Percentiles rank a stretch among this genome's conserved stretches.
Evolutionary conservation across 2,797 vertebrate species (phyloP).

Genomic region (Gymnothorax reevesii): DNA sequence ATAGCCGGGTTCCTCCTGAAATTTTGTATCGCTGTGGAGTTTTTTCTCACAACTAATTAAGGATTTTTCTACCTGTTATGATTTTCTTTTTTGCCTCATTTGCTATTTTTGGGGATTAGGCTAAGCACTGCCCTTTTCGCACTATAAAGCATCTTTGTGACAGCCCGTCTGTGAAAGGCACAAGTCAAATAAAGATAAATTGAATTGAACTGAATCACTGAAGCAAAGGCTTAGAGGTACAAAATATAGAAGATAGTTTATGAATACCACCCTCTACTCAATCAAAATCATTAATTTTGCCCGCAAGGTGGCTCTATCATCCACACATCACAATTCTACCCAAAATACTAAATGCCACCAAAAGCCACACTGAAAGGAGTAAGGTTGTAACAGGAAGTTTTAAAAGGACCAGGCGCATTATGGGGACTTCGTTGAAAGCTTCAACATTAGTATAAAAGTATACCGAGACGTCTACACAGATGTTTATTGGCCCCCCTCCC

Average conservation of each 20-base stretch:
- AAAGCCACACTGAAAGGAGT: neutral
- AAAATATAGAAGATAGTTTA: neutral
- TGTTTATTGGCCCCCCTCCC: constrained; percentile 77
- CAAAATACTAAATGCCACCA: neutral
- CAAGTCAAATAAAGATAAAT: too few species aligned
- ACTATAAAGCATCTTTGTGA: too few species aligned
- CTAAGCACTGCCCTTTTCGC: too few species aligned
- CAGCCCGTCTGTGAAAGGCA: too few species aligned
- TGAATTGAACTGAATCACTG: neutral
- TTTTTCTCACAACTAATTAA: too few species aligned
- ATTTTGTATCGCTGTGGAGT: too few species aligned
- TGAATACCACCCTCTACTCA: neutral
- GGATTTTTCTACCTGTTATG: too few species aligned
- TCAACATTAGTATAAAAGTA: neutral
- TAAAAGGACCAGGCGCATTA: constrained; percentile 36
- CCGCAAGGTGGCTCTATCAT: neutral
- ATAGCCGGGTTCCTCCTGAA: too few species aligned
- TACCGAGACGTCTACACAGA: constrained; percentile 31
- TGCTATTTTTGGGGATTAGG: too few species aligned
- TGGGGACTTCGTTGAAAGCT: neutral
- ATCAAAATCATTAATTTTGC: neutral
- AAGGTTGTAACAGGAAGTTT: neutral
- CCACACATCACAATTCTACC: neutral
- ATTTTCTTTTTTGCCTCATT: too few species aligned
- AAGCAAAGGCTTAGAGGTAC: neutral